Evolutionary conservation across 2,888 invertebrate genomes (phyloP).

Genomic region (Ectobius pallidus): DNA sequence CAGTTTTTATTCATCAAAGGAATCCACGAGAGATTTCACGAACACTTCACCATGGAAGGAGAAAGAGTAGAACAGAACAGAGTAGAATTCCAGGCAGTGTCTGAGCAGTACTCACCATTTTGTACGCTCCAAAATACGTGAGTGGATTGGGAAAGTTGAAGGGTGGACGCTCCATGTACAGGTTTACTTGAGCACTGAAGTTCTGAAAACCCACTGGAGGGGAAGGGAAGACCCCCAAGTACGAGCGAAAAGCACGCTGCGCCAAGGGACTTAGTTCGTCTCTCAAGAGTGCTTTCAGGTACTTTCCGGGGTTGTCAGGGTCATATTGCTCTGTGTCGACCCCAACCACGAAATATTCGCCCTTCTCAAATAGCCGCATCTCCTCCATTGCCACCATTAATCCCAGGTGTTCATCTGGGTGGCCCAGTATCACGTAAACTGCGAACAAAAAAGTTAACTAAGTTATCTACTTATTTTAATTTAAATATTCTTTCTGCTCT

Average conservation of each 20-base stretch:
- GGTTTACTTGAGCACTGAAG: constrained; percentile 79
- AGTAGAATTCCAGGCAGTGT: too few relatives aligned
- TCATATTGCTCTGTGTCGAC: constrained; percentile 91
- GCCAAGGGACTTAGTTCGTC: constrained; percentile 66
- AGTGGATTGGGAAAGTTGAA: constrained; percentile 88
- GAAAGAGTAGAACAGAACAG: too few relatives aligned
- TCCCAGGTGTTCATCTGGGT: constrained; percentile 89
- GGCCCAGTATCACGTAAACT: constrained; percentile 92
- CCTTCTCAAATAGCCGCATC: constrained; percentile 78
- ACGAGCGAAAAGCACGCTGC: constrained; percentile 77
- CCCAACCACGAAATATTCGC: constrained; percentile 93
- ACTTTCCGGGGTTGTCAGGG: constrained; percentile 74
- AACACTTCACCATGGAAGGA: too few relatives aligned
- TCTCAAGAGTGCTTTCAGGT: constrained; percentile 76
- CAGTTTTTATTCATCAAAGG: too few relatives aligned
- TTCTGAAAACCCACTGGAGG: constrained; percentile 71
- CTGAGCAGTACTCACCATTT: constrained; percentile 64
- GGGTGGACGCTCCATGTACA: constrained; percentile 82
- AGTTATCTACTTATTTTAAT: too few relatives aligned
- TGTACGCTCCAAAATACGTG: constrained; percentile 71
- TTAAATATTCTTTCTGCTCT: too few relatives aligned
- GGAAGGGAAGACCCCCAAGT: constrained; percentile 81
- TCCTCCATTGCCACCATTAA: constrained; percentile 87
- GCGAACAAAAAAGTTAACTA: too few relatives aligned
- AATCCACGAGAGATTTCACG: too few relatives aligned